Percentiles rank a stretch among this genome's conserved stretches.
These are phyloP conservation scores for Sicus ferrugineus DNA, from an alignment of 2,888 invertebrate genomes.

Conservation along the genomic window DNA sequence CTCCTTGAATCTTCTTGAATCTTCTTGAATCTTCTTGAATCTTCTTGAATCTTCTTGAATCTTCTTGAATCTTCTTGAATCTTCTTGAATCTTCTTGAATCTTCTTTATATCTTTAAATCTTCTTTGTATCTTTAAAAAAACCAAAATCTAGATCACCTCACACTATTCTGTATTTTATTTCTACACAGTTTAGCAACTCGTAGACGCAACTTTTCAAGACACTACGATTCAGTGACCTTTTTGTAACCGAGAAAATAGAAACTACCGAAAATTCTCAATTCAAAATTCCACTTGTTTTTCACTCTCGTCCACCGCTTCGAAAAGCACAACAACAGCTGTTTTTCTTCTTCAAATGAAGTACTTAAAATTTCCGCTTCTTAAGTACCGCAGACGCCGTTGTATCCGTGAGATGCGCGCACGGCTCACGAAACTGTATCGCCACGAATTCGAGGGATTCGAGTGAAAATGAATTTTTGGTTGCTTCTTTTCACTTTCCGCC, in stretches of 20 bases:
- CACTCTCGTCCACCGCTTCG: neutral
- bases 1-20: too few species aligned
- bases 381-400: conserved; percentile 3
- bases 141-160: neutral
- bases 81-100: too few species aligned
- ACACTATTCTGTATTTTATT: neutral
- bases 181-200: neutral
- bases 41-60: too few species aligned
- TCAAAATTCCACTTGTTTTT: neutral
- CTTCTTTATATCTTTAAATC: too few species aligned
- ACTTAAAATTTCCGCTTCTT: conserved; percentile 11
- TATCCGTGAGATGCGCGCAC: neutral
- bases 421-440: neutral
- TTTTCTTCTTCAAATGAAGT: conserved; percentile 3
- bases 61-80: too few species aligned
- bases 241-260: too few species aligned
- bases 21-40: too few species aligned
- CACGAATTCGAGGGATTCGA: neutral
- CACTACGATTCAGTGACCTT: too few species aligned
- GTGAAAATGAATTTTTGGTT: neutral
- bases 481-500: neutral
- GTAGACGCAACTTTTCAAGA: too few species aligned
- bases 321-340: conserved; percentile 4
- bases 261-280: neutral
- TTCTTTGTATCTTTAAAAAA: too few species aligned